These are phyloP conservation scores for Limnephilus auricula DNA, from an alignment of 2,888 invertebrate species.

Conservation along the genomic window DNA sequence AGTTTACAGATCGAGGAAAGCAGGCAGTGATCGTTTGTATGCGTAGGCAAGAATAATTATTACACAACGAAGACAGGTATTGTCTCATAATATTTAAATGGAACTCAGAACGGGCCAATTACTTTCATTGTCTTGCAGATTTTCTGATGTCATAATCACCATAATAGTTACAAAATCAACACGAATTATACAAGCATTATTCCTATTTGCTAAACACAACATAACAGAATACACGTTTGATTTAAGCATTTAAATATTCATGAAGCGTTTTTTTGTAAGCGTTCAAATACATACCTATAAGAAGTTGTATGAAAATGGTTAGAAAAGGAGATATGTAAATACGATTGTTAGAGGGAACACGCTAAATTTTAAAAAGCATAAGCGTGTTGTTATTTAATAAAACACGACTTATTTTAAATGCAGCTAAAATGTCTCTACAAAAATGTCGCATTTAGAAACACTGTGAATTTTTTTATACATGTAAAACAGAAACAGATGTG, in stretches of 20 bases:
- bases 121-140: background rate
- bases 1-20: background rate
- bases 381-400: too few relatives aligned
- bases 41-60: background rate
- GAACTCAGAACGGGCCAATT: background rate
- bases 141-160: background rate
- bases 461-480: too few relatives aligned
- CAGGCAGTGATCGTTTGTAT: background rate
- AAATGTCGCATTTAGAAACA: too few relatives aligned
- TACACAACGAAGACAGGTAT: background rate
- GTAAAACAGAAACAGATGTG: too few relatives aligned
- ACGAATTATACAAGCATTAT: background rate
- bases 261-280: background rate
- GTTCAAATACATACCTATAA: too few relatives aligned
- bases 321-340: too few relatives aligned
- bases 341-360: too few relatives aligned
- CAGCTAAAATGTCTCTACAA: too few relatives aligned
- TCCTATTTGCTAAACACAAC: background rate
- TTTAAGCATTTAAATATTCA: background rate
- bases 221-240: background rate
- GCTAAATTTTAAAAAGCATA: too few relatives aligned
- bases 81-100: background rate
- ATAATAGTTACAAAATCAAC: background rate
- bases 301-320: too few relatives aligned
- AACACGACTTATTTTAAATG: too few relatives aligned